These are phyloP conservation scores for Lordiphosa stackelbergi DNA, from an alignment of 1,140 invertebrate species.

Conservation along the genomic window DNA sequence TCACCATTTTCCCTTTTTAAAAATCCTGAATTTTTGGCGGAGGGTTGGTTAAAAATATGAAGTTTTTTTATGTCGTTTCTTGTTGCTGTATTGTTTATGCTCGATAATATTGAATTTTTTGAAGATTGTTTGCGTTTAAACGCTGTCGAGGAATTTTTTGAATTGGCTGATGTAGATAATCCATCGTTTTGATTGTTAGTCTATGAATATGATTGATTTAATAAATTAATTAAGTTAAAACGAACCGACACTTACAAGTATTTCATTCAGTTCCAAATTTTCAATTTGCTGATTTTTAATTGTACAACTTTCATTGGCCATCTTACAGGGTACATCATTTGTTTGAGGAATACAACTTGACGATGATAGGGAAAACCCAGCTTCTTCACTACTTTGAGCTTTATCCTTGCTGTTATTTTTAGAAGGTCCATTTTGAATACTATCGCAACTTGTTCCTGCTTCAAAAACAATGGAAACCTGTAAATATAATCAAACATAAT, in stretches of 20 bases:
- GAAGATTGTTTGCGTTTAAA: conserved; percentile 64
- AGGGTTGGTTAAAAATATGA: conserved; percentile 62
- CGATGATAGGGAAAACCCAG: conserved; percentile 31
- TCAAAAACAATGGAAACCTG: conserved; percentile 60
- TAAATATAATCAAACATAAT: background rate
- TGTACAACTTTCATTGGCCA: conserved; percentile 56
- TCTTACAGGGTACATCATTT: conserved; percentile 76
- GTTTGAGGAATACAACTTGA: conserved; percentile 41
- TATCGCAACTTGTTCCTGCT: conserved; percentile 32
- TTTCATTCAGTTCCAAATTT: conserved; percentile 49
- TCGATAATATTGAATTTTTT: conserved; percentile 44
- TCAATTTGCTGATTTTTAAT: conserved; percentile 52
- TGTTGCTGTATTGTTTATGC: conserved; percentile 54
- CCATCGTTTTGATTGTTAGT: conserved; percentile 62
- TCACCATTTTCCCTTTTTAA: conserved; percentile 58
- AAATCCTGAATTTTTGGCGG: conserved; percentile 49
- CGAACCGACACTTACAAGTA: conserved; percentile 47
- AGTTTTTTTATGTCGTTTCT: conserved; percentile 61
- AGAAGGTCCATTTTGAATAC: conserved; percentile 31
- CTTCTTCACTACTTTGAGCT: conserved; percentile 43
- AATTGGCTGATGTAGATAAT: conserved; percentile 55
- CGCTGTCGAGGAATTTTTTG: conserved; percentile 58
- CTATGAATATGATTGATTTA: conserved; percentile 50
- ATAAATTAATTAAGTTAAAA: conserved; percentile 28
- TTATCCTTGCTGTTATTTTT: conserved; percentile 48